Conservation (phyloP, 2,797 vertebrate species). For the Pangasius larnaudii region DNA sequence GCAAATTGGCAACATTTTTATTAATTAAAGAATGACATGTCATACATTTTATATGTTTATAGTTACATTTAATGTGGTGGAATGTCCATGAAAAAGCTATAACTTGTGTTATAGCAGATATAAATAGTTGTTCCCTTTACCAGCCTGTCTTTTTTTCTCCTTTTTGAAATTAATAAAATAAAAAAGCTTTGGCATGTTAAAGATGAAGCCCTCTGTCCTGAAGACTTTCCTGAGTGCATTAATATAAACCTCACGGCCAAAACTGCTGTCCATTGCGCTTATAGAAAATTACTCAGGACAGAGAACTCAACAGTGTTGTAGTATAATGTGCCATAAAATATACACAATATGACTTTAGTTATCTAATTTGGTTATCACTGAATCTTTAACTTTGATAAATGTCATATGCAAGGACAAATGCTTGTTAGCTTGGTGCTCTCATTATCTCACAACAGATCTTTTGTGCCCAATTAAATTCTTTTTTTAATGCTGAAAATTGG, state of each 20-base stretch:
- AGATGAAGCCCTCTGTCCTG: background rate
- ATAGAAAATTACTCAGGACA: background rate
- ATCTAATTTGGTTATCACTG: constrained; percentile 1
- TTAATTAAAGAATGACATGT: background rate
- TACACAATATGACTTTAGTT: background rate
- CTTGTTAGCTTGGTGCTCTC: constrained; percentile 61
- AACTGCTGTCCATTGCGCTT: background rate
- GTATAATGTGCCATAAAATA: background rate
- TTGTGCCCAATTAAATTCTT: constrained; percentile 73
- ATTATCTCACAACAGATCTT: constrained; percentile 67
- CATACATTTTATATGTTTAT: background rate
- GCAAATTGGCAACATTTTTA: background rate
- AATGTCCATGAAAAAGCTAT: background rate
- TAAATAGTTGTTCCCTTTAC: background rate
- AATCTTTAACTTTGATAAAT: constrained; percentile 72
- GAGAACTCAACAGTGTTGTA: background rate
- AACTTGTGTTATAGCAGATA: background rate
- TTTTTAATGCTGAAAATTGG: constrained; percentile 71
- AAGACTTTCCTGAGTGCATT: background rate
- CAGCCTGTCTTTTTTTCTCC: background rate
- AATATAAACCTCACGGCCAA: background rate
- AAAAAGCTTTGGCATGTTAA: background rate
- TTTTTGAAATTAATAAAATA: background rate
- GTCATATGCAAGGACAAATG: constrained; percentile 74
- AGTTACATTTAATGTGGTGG: background rate